Base-by-base conservation (phyloP, 2,888 invertebrate genomes). In the Drosophila paracracens region DNA sequence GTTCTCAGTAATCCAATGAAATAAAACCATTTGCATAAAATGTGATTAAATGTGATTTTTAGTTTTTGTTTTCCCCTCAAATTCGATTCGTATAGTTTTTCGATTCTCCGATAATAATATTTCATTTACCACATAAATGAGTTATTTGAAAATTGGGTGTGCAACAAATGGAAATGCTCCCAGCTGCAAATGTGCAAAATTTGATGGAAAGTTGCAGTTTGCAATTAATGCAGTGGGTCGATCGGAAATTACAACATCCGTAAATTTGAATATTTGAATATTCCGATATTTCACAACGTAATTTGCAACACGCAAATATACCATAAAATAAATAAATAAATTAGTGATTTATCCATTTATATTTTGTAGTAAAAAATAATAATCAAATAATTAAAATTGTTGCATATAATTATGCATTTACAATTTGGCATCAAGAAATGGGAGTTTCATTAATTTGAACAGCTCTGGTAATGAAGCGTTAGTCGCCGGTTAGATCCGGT, bases 91-190 rank as follows among this genome's bases (percentile, higher is more conserved):
- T 25, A 21, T 5, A 7, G 4, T 13, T 46, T 25, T 16, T 4
- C 21, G 46, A 46, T 46, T 25, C 13, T 21, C 6, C 33, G 13
- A 46, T 4, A 52, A 52, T n/a, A 13, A 33, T 13, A 11, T 52
- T 21, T 8, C 35, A 53, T 38, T 53, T 56, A 64, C 57, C 69
- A 54, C 53, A 63, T 70, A 78, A 78, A 60, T 78, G 51, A 78
- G 76, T 79, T 79, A 79, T 68, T 62, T 54, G 54, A 3, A 54
- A 61, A 70, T 53, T 74, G 61, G 52, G n/a, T n/a, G 56, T 50
- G 35, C 56, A 56, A 56, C 62, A 71, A 64, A 25, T 61, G 29
- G 25, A 21, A 35, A 50, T 52, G 16, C n/a, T 10, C 4, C 1
- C 2, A 53, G n/a, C n/a, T 29, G 50, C 69, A 73, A 66, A 69